Conservation (phyloP, 2,797 vertebrate genomes). For the Darevskia mixta region DNA sequence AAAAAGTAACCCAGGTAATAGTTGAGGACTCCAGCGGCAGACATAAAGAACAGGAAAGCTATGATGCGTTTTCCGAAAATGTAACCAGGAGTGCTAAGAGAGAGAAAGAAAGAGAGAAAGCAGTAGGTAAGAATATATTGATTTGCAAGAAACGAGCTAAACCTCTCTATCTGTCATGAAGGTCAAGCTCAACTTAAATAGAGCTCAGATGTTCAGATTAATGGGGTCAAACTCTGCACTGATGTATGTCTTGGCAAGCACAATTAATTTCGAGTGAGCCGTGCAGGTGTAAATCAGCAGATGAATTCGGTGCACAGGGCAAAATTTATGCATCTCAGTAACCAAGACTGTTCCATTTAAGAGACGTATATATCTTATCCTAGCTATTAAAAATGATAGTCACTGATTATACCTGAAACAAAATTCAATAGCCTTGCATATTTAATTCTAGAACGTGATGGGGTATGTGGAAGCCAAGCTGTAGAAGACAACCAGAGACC, state of each 20-base stretch:
- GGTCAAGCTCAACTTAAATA: constrained; percentile 31
- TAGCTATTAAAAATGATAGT: background rate
- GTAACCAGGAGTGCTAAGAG: constrained; percentile 91
- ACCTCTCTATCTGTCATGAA: constrained; percentile 12
- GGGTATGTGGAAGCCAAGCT: background rate
- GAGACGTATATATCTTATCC: background rate
- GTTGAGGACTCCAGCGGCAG: constrained; percentile 89
- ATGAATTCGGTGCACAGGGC: background rate
- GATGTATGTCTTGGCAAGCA: background rate
- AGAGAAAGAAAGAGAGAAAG: constrained; percentile 40
- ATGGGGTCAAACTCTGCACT: background rate
- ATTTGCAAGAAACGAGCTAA: rapidly evolving
- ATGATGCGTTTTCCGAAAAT: constrained; percentile 94
- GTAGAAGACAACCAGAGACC: background rate
- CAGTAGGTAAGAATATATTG: background rate
- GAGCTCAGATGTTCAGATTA: background rate
- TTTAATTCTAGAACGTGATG: background rate
- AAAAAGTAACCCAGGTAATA: constrained; percentile 83
- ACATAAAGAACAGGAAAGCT: constrained; percentile 91
- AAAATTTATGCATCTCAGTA: constrained; percentile 20
- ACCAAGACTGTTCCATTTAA: constrained; percentile 13
- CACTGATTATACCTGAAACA: constrained; percentile 24
- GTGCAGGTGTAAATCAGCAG: background rate
- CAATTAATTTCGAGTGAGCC: background rate
- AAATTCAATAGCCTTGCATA: background rate